phyloP scores from a whole-genome alignment of 1,140 invertebrate species.

The Drosophila nannoptera region DNA sequence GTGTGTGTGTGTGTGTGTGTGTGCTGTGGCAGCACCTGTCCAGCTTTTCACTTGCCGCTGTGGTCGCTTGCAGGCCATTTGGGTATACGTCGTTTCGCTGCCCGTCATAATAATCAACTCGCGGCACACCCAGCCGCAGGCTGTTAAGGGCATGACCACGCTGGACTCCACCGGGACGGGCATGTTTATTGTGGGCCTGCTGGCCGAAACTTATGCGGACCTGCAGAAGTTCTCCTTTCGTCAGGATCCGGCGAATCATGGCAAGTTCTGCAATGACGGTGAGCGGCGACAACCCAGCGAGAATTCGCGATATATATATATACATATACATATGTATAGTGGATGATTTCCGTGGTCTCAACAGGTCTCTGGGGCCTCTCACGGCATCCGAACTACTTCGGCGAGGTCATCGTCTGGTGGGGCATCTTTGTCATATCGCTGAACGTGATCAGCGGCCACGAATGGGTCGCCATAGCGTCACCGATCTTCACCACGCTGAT shows the following conservation, averaged over 20 bases:
- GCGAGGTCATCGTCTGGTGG: slow-evolving; percentile 96
- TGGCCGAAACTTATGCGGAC: slow-evolving; percentile 94
- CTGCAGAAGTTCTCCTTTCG: slow-evolving; percentile 94
- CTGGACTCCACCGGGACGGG: slow-evolving; percentile 91
- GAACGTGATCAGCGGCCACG: slow-evolving; percentile 88
- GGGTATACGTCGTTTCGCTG: slow-evolving; percentile 95
- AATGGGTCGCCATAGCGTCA: slow-evolving; percentile 91
- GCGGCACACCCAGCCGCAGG: slow-evolving; percentile 86
- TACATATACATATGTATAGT: not conserved
- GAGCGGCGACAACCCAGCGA: slow-evolving; percentile 41
- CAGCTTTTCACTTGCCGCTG: not conserved
- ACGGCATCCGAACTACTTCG: slow-evolving; percentile 97
- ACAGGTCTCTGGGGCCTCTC: slow-evolving; percentile 91
- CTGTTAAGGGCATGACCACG: slow-evolving; percentile 90
- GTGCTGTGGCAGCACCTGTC: slow-evolving; percentile 11
- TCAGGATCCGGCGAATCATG: slow-evolving; percentile 91
- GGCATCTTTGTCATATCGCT: slow-evolving; percentile 94
- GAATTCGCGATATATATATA: slow-evolving; percentile 7
- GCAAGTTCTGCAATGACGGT: slow-evolving; percentile 94
- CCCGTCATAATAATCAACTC: slow-evolving; percentile 95
- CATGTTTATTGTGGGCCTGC: slow-evolving; percentile 89
- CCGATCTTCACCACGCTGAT: slow-evolving; percentile 93
- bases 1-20: not conserved
- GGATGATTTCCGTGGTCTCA: not conserved
- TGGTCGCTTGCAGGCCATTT: slow-evolving; percentile 85